phyloP scores from a whole-genome alignment of 2,797 vertebrate genomes.

The Tangara arthus region DNA sequence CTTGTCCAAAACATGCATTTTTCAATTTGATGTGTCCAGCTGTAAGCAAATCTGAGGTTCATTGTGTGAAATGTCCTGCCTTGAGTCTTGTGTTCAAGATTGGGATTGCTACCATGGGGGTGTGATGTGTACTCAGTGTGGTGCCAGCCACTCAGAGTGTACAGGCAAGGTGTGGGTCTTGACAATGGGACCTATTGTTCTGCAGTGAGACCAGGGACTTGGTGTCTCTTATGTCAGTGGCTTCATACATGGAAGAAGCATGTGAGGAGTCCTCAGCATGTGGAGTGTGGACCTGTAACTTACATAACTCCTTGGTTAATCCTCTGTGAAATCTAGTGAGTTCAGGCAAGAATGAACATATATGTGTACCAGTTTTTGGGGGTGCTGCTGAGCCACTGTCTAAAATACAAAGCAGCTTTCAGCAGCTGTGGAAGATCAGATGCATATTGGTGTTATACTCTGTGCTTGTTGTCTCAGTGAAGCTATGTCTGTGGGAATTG shows the following conservation, averaged over 20 bases:
- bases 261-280: background rate
- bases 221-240: background rate
- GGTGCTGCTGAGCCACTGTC: background rate
- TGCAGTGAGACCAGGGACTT: rapidly evolving
- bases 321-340: background rate
- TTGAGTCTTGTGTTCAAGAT: background rate
- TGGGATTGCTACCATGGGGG: rapidly evolving
- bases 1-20: background rate
- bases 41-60: background rate
- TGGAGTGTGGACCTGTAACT: background rate
- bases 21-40: background rate
- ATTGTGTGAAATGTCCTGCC: background rate
- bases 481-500: background rate
- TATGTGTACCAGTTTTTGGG: rapidly evolving
- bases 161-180: background rate
- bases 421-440: background rate
- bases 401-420: background rate
- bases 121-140: background rate
- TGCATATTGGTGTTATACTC: rapidly evolving
- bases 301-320: background rate
- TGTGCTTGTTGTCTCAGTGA: background rate
- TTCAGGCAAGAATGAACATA: background rate
- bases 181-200: rapidly evolving
- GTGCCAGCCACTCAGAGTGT: background rate
- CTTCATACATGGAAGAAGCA: rapidly evolving